Percentiles rank a stretch among this genome's conserved stretches.
Conservation (phyloP, 2,113 vertebrate species). For the Otis tarda region DNA sequence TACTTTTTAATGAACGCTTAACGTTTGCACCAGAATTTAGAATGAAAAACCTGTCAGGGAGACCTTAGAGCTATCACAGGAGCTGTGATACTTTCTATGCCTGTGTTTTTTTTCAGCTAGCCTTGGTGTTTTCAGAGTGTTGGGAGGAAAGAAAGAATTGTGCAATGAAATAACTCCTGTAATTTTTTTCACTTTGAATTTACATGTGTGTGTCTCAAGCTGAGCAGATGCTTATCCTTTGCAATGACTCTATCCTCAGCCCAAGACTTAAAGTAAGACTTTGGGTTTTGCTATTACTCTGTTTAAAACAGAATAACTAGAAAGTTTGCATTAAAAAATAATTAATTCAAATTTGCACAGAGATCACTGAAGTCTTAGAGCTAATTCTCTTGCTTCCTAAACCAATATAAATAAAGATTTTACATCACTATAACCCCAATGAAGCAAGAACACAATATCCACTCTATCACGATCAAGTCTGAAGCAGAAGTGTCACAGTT, state of each 20-base stretch:
- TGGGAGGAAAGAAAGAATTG: not conserved
- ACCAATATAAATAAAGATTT: not conserved
- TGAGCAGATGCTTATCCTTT: not conserved
- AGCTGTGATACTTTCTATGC: not conserved
- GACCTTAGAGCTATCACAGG: not conserved
- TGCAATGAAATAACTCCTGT: not conserved
- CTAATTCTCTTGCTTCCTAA: not conserved
- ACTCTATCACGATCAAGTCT: not conserved
- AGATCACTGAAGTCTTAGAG: not conserved
- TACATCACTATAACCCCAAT: not conserved
- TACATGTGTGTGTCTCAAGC: not conserved
- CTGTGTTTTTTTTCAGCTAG: not conserved
- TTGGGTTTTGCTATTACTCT: not conserved
- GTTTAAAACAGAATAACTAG: not conserved
- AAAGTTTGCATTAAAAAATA: constrained; percentile 6
- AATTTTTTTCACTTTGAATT: not conserved
- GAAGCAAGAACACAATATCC: not conserved
- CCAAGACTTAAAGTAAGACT: not conserved
- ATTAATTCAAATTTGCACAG: not conserved
- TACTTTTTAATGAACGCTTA: not conserved
- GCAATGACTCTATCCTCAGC: not conserved
- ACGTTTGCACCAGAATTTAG: not conserved
- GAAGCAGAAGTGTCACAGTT: not conserved
- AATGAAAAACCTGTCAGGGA: not conserved
- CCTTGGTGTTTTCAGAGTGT: not conserved